Conservation (phyloP, 2,113 vertebrate genomes). For the Dolichallabes microphthalmus region DNA sequence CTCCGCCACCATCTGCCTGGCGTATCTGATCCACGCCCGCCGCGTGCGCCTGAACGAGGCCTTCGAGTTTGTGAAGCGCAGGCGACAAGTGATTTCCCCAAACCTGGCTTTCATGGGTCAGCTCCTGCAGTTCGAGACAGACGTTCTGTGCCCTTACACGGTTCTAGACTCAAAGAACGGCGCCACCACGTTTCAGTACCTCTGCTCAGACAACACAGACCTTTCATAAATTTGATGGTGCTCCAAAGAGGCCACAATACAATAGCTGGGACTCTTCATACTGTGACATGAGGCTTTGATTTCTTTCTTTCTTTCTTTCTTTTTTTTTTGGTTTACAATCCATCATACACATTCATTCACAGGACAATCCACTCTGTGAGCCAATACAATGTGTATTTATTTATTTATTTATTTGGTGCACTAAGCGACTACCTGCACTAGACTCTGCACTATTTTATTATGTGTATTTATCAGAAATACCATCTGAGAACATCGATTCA, state of each 20-base stretch:
- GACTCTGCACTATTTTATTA: slow-evolving; percentile 10
- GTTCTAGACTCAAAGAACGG: slow-evolving; percentile 47
- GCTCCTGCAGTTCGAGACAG: slow-evolving; percentile 76
- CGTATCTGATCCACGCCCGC: slow-evolving; percentile 73
- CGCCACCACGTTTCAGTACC: slow-evolving; percentile 15
- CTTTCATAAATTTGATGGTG: background rate
- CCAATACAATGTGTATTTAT: background rate
- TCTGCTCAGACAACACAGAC: slow-evolving; percentile 9
- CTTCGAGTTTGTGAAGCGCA: slow-evolving; percentile 76
- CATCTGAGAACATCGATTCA: background rate
- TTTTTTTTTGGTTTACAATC: too few species aligned
- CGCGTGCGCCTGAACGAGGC: slow-evolving; percentile 74
- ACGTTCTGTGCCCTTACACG: slow-evolving; percentile 68
- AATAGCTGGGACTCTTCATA: background rate
- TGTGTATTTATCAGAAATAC: background rate
- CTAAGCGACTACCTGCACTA: background rate
- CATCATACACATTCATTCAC: background rate
- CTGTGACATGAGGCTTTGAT: background rate
- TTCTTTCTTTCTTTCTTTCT: too few species aligned
- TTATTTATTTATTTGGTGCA: background rate
- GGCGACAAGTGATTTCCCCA: slow-evolving; percentile 74
- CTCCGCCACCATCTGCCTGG: slow-evolving; percentile 78
- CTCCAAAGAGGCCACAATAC: background rate
- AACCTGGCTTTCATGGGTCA: slow-evolving; percentile 79
- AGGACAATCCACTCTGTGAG: background rate